Evolutionary conservation across 2,888 invertebrate species (phyloP).

Genomic region (Lasioglossum calceatum): DNA sequence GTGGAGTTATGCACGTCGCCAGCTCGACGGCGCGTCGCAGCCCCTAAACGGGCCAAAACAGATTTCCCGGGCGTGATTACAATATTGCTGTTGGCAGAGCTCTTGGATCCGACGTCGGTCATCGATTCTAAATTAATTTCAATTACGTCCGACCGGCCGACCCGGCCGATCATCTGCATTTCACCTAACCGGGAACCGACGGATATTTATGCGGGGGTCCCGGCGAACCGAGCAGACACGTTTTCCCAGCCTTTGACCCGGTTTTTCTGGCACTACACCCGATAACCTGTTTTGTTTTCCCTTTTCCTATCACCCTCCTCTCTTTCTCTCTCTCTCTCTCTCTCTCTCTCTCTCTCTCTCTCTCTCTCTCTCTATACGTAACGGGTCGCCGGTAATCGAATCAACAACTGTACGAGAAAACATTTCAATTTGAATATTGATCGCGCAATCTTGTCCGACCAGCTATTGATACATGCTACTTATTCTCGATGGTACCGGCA

Average conservation of each 20-base stretch:
- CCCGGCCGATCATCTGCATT: slow-evolving; percentile 31
- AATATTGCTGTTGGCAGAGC: slow-evolving; percentile 40
- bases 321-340: neutral
- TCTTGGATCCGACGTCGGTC: slow-evolving; percentile 26
- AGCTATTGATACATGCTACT: slow-evolving; percentile 29
- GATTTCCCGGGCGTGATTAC: slow-evolving; percentile 50
- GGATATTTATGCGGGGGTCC: slow-evolving; percentile 37
- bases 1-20: neutral
- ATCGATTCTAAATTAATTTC: slow-evolving; percentile 62
- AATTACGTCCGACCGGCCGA: slow-evolving; percentile 17
- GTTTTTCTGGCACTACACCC: slow-evolving; percentile 3
- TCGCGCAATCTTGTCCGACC: slow-evolving; percentile 9
- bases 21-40: neutral
- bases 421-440: slow-evolving; percentile 32
- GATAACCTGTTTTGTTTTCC: neutral
- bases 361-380: neutral
- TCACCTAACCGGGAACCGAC: slow-evolving; percentile 10
- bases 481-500: neutral
- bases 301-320: neutral
- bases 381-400: slow-evolving; percentile 21
- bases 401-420: slow-evolving; percentile 10
- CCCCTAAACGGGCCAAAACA: slow-evolving; percentile 28
- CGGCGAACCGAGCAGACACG: slow-evolving; percentile 24
- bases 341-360: neutral
- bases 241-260: slow-evolving; percentile 27